Evolutionary conservation across 2,797 vertebrate species (phyloP), one percentile per base, ranked within the genome.

Genomic region (Eulemur mongoz): DNA sequence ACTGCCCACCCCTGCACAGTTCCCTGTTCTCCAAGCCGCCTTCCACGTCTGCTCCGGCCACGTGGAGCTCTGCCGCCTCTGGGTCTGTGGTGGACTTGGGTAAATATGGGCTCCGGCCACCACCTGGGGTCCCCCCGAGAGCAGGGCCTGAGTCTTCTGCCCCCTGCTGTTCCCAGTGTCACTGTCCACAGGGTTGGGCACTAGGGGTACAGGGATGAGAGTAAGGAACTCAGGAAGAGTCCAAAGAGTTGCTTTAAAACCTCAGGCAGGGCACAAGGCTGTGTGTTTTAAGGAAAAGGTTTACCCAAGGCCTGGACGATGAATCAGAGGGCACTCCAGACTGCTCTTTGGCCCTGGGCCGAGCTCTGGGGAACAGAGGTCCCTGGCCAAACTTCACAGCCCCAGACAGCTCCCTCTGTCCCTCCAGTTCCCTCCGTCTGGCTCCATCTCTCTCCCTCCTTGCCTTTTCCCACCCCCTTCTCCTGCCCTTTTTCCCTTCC

Each of bases 401-500:
- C 65, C 79, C 80, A 54, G 63, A 90, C 48, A 94, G 72, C 72
- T 23, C n/a, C 50, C 6, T 5, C 27, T 11, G 32, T 48, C 59
- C 65, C 4, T 12, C 18, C 2, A 1, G 30, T 73, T 84, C 67
- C 75, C 82, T 91, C 89, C 13, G 57, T 79, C 95, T 93, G 72
- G 50, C 91, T 89, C 96, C 6, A 1, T 27, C n/a, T 25, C 65
- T 25, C 95, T 93, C 70, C n/a, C 72, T 89, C 69, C 80, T 93
- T 52, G 61, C 57, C 87, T 97, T 81, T 83, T 88, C 14, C 96
- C 96, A 91, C 95, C 94, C 93, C 94, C 96, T 89, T 76, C 92
- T 63, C 84, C 91, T 97, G 97, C 96, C 96, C 97, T 97, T 97
- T 98, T 96, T 89, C 94, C 94, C 96, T 98, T 96, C 97, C 95